Conservation (phyloP, 2,797 vertebrate species). For the Denticeps clupeoides region DNA sequence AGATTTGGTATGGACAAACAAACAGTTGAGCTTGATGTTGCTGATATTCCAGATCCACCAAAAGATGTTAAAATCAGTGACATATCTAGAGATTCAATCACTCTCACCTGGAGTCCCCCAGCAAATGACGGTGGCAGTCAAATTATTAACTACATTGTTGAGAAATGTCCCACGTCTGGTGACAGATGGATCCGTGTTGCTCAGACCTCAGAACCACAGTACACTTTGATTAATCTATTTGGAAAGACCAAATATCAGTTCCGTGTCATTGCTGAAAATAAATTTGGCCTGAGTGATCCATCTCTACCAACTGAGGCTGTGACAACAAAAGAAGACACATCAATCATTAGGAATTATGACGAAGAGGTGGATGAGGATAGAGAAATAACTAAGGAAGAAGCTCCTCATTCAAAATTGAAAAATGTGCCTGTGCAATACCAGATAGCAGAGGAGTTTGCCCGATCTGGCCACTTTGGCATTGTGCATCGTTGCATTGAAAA, state of each 20-base stretch:
- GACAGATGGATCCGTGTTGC: constrained; percentile 95
- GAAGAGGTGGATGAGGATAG: constrained; percentile 90
- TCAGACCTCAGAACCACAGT: constrained; percentile 76
- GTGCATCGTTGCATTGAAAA: constrained; percentile 86
- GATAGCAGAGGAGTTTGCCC: constrained; percentile 91
- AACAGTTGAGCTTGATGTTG: constrained; percentile 92
- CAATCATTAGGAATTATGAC: constrained; percentile 87
- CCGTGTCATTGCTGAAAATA: constrained; percentile 90
- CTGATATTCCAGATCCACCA: constrained; percentile 89
- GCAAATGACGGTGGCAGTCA: constrained; percentile 85
- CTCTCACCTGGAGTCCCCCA: constrained; percentile 85
- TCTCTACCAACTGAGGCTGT: constrained; percentile 82
- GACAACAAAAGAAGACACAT: constrained; percentile 89
- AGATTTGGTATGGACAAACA: constrained; percentile 95
- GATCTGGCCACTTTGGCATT: constrained; percentile 82
- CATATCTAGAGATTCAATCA: constrained; percentile 83
- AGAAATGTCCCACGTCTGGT: constrained; percentile 87
- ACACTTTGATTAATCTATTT: constrained; percentile 86
- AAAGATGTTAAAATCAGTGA: constrained; percentile 80
- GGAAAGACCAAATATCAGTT: constrained; percentile 97
- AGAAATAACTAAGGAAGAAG: constrained; percentile 73
- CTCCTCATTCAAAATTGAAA: constrained; percentile 79
- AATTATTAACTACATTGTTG: constrained; percentile 82
- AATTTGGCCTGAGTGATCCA: constrained; percentile 83
- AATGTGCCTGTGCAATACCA: constrained; percentile 81